A percentile compares a stretch with the other conserved stretches of the same genome.
Evolutionary conservation across 37 sponge, comb jelly and placozoan genomes (phyloP).

Genomic region (Lycopodina hypogea): DNA sequence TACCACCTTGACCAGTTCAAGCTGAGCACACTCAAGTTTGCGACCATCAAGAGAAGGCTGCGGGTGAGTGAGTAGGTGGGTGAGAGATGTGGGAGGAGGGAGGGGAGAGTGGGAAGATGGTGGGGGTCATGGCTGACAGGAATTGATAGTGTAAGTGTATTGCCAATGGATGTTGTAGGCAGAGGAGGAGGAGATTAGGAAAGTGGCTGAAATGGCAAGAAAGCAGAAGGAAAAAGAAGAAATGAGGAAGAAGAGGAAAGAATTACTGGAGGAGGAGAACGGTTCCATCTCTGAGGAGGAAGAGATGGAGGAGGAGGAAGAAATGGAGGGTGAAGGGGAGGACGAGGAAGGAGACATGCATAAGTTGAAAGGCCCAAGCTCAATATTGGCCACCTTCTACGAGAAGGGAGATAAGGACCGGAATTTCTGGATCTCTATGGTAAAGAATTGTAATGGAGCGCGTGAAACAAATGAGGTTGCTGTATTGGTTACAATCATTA

Average conservation of each 20-base stretch:
- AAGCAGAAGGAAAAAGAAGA: conserved; percentile 68
- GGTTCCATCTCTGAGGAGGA: conserved; percentile 68
- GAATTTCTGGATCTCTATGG: conserved; percentile 89
- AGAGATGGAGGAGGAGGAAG: conserved; percentile 65
- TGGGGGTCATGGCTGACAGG: neutral
- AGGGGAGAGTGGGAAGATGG: neutral
- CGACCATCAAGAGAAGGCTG: conserved; percentile 77
- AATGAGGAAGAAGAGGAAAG: conserved; percentile 33
- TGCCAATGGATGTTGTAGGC: conserved; percentile 24
- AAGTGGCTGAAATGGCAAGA: conserved; percentile 52
- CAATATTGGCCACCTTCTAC: conserved; percentile 63
- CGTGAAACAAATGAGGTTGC: neutral
- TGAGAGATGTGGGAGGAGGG: neutral
- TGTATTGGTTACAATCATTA: too few relatives aligned
- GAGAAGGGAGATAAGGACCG: neutral
- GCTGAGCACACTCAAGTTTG: conserved; percentile 37
- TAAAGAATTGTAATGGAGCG: conserved; percentile 4
- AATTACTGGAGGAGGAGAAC: conserved; percentile 56
- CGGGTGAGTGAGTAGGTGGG: conserved; percentile 20
- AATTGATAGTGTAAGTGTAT: neutral
- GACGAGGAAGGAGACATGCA: conserved; percentile 59
- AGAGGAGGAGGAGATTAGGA: conserved; percentile 67
- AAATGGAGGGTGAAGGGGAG: conserved; percentile 64
- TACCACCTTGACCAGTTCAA: conserved; percentile 58
- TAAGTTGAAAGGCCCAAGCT: conserved; percentile 57